Evolutionary conservation across 1,140 invertebrate species (phyloP).

Genomic region (Drosophila sulfurigaster): DNA sequence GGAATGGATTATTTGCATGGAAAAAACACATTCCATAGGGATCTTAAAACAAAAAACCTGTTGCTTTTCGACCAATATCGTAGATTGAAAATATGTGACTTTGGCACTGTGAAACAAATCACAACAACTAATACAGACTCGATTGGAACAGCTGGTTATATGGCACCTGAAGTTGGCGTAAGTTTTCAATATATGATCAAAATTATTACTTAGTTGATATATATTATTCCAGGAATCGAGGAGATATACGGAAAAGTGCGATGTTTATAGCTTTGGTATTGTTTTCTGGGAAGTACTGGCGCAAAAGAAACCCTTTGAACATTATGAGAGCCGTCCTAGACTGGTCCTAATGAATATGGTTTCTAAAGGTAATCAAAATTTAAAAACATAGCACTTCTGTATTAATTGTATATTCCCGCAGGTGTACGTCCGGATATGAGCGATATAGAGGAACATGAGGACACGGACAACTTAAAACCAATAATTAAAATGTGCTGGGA

Average conservation of each 20-base stretch:
- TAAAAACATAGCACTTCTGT: not conserved
- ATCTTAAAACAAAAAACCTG: too few relatives aligned
- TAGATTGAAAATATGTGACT: too few relatives aligned
- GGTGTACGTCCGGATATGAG: not conserved
- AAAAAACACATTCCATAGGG: too few relatives aligned
- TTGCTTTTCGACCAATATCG: too few relatives aligned
- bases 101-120: too few relatives aligned
- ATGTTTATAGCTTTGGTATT: conserved; percentile 24
- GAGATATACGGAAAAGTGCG: conserved; percentile 6
- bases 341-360: too few relatives aligned
- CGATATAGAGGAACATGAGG: conserved; percentile 2
- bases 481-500: conserved; percentile 12
- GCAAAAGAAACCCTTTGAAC: conserved; percentile 1
- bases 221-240: not conserved
- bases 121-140: not conserved
- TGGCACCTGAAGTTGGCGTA: conserved; percentile 4
- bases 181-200: too few relatives aligned
- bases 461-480: not conserved
- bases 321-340: not conserved
- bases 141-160: not conserved
- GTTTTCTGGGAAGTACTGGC: conserved; percentile 25
- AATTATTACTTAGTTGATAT: too few relatives aligned
- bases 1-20: too few relatives aligned
- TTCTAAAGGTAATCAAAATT: not conserved
- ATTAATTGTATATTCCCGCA: not conserved